These are phyloP conservation scores for Litocranius walleri DNA, from an alignment of 2,113 vertebrate species.

Conservation along the genomic window DNA sequence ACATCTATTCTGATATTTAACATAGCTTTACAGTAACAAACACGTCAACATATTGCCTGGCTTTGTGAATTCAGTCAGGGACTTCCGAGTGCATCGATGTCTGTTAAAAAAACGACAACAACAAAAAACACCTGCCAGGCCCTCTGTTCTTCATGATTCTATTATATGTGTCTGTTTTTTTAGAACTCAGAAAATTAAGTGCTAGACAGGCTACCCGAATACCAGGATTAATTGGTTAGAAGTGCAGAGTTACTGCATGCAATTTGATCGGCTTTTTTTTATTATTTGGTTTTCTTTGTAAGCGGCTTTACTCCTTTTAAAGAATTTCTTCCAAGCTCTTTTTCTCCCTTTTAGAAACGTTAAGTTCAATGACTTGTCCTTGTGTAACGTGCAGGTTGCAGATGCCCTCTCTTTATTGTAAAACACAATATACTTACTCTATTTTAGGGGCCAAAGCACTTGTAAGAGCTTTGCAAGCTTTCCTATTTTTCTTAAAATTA, in stretches of 20 bases:
- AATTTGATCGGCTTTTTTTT: background rate
- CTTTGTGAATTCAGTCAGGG: constrained; percentile 3
- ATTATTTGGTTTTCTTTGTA: constrained; percentile 7
- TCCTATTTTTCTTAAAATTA: background rate
- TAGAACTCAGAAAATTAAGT: background rate
- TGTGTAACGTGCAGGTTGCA: background rate
- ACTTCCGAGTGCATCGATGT: background rate
- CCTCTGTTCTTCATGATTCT: background rate
- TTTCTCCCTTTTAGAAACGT: background rate
- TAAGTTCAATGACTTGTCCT: background rate
- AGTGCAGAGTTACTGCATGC: background rate
- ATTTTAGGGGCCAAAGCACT: background rate
- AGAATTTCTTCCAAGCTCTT: background rate
- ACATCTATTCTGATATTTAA: background rate
- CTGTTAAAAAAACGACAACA: background rate
- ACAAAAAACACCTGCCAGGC: background rate
- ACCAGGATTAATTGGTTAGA: background rate
- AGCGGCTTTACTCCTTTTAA: background rate
- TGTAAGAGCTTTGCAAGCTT: background rate
- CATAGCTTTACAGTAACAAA: background rate
- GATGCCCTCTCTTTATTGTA: background rate
- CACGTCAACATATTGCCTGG: background rate
- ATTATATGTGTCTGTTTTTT: background rate
- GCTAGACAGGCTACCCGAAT: background rate
- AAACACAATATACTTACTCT: background rate